Percentiles rank a stretch among this genome's conserved stretches.
Conservation (phyloP, 2,888 invertebrate genomes). For the Troilus luridus region DNA sequence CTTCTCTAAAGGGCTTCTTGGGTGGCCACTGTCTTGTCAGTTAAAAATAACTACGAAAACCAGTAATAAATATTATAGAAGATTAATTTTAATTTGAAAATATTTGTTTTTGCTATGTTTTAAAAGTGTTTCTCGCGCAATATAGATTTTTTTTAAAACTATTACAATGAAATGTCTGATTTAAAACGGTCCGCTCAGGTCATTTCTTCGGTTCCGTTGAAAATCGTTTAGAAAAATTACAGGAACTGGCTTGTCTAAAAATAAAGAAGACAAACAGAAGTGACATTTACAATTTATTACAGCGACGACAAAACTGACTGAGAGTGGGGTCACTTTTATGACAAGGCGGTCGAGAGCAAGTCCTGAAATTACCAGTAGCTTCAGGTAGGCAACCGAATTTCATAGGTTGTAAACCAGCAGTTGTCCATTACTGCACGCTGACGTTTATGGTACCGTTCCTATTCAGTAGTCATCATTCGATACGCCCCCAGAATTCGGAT, state of each 20-base stretch:
- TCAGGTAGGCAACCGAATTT: conserved; percentile 9
- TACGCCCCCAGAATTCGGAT: conserved; percentile 20
- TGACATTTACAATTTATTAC: not conserved
- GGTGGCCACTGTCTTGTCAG: not conserved
- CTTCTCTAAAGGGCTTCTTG: not conserved
- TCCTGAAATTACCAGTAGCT: not conserved
- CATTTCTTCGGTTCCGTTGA: not conserved
- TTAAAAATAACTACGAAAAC: not conserved
- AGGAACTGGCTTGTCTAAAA: conserved; percentile 11
- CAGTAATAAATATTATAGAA: not conserved
- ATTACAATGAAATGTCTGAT: not conserved
- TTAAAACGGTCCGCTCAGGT: not conserved
- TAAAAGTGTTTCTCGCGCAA: not conserved
- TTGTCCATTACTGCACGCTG: not conserved
- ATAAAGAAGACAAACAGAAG: not conserved
- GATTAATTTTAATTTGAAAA: not conserved
- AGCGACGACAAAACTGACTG: not conserved
- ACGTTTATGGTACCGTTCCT: not conserved
- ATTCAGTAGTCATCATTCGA: conserved; percentile 22
- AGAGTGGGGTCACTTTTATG: conserved; percentile 1
- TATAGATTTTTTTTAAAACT: not conserved
- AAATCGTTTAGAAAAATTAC: conserved; percentile 5
- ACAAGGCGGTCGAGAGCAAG: not conserved
- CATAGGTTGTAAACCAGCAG: conserved; percentile 7
- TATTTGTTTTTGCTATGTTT: not conserved